phyloP scores from a whole-genome alignment of 2,888 invertebrate genomes.

The Stenoptilia bipunctidactyla region DNA sequence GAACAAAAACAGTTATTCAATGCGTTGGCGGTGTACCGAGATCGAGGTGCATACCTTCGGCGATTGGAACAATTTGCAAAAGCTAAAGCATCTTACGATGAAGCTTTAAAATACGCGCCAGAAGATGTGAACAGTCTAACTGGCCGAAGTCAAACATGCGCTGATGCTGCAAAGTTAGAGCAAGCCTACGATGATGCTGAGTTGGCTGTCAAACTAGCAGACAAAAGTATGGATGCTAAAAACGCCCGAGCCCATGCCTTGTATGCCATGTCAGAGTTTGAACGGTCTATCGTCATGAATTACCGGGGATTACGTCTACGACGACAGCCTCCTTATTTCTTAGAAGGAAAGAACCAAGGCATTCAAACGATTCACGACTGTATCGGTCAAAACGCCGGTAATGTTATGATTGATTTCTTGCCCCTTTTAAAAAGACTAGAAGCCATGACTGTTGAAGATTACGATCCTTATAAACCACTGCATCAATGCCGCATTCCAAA shows the following conservation, averaged over 20 bases:
- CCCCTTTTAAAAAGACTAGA: slow-evolving; percentile 52
- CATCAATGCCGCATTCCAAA: slow-evolving; percentile 50
- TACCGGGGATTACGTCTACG: slow-evolving; percentile 41
- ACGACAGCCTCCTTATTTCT: slow-evolving; percentile 53
- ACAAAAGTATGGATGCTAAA: slow-evolving; percentile 48
- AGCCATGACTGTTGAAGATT: slow-evolving; percentile 29
- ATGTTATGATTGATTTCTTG: slow-evolving; percentile 51
- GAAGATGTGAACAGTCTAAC: slow-evolving; percentile 48
- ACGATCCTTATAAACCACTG: slow-evolving; percentile 29
- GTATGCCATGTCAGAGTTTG: slow-evolving; percentile 62
- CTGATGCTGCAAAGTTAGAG: slow-evolving; percentile 49
- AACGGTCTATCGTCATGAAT: slow-evolving; percentile 57
- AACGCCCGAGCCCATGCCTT: slow-evolving; percentile 59
- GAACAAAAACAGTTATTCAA: slow-evolving; percentile 47
- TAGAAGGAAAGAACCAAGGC: slow-evolving; percentile 56
- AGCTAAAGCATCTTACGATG: slow-evolving; percentile 52
- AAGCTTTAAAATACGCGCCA: slow-evolving; percentile 38
- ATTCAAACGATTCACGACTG: slow-evolving; percentile 60
- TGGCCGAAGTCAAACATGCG: slow-evolving; percentile 54
- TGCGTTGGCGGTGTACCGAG: slow-evolving; percentile 53
- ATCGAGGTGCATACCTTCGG: slow-evolving; percentile 49
- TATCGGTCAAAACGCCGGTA: slow-evolving; percentile 50
- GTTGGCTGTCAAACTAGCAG: slow-evolving; percentile 48
- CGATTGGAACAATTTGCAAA: slow-evolving; percentile 59
- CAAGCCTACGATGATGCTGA: slow-evolving; percentile 57